Percentiles rank a stretch among this genome's conserved stretches.
Conservation (phyloP, 2,797 vertebrate genomes). For the Clarias pachynema region DNA sequence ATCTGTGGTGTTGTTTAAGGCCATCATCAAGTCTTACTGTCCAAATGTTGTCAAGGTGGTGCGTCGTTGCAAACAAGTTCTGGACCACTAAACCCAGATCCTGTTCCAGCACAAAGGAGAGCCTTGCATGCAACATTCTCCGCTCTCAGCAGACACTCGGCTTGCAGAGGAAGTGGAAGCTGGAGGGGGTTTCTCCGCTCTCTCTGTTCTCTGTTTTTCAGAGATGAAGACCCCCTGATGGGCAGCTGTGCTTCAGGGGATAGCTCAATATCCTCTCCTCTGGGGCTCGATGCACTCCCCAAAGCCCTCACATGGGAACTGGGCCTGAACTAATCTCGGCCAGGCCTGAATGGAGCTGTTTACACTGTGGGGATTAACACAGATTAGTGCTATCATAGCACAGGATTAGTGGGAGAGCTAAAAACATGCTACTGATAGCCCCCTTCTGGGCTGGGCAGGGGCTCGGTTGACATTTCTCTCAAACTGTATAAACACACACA, state of each 20-base stretch:
- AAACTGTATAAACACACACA: slow-evolving; percentile 30
- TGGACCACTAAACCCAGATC: too few relatives aligned
- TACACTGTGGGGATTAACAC: slow-evolving; percentile 84
- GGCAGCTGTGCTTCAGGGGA: slow-evolving; percentile 55
- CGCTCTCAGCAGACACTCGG: slow-evolving; percentile 25
- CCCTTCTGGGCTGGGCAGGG: slow-evolving; percentile 24
- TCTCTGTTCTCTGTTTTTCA: slow-evolving; percentile 57
- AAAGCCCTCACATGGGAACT: slow-evolving; percentile 72
- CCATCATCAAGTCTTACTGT: neutral
- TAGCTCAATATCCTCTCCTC: slow-evolving; percentile 71
- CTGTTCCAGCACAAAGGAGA: neutral
- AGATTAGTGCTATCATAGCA: slow-evolving; percentile 85
- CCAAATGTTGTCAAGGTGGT: neutral
- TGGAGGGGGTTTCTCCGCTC: slow-evolving; percentile 49
- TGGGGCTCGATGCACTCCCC: slow-evolving; percentile 62
- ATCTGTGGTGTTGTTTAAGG: too few relatives aligned
- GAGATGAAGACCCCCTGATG: slow-evolving; percentile 42
- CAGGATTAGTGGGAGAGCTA: slow-evolving; percentile 78
- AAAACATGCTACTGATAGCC: slow-evolving; percentile 62
- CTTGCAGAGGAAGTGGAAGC: slow-evolving; percentile 45
- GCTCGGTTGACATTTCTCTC: slow-evolving; percentile 38
- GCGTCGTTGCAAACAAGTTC: neutral
- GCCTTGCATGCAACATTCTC: neutral
- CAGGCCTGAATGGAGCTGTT: slow-evolving; percentile 84
- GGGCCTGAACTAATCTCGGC: slow-evolving; percentile 87